These are phyloP conservation scores for Melanitta fusca DNA, from an alignment of 2,797 vertebrate genomes.

Conservation along the genomic window DNA sequence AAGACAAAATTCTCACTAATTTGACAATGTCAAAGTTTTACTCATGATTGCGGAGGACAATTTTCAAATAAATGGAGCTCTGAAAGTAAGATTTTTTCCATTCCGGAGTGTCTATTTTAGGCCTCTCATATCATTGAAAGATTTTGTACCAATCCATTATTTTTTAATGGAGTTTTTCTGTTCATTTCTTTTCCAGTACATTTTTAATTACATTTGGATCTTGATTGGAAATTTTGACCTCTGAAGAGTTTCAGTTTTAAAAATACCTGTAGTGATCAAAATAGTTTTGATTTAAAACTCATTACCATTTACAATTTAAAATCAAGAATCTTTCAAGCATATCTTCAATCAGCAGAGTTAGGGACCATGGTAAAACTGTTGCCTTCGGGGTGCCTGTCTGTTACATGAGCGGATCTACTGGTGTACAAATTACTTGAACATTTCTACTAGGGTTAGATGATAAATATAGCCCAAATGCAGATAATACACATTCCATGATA, in stretches of 20 bases:
- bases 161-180: background rate
- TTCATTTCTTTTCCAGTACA: background rate
- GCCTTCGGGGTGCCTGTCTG: background rate
- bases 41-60: background rate
- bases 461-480: background rate
- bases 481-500: background rate
- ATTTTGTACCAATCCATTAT: background rate
- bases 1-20: background rate
- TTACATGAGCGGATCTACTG: background rate
- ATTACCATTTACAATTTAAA: background rate
- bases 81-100: background rate
- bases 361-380: background rate
- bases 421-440: background rate
- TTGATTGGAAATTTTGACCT: background rate
- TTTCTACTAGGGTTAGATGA: background rate
- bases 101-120: background rate
- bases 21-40: background rate
- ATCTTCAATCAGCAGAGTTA: background rate
- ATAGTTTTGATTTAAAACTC: slow-evolving; percentile 5
- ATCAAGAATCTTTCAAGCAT: background rate
- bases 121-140: background rate
- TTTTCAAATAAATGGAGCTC: background rate
- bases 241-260: background rate
- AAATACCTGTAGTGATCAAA: background rate
- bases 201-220: background rate